These are phyloP conservation scores for Ranitomeya variabilis DNA, from an alignment of 2,113 vertebrate species.

Conservation along the genomic window DNA sequence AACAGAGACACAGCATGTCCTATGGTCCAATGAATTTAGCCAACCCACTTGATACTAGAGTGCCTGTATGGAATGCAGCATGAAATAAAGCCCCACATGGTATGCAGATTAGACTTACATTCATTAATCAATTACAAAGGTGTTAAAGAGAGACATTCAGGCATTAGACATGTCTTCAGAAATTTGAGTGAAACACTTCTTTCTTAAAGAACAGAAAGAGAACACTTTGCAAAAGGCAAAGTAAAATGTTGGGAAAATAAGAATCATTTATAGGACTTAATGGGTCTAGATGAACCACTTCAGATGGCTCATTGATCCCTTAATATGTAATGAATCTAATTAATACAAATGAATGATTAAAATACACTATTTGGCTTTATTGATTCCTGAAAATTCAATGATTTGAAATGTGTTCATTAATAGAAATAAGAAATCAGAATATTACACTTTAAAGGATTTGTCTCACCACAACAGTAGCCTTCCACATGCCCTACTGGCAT, in stretches of 20 bases:
- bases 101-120: conserved; percentile 47
- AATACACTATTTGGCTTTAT: background rate
- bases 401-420: background rate
- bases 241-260: background rate
- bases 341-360: background rate
- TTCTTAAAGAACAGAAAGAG: background rate
- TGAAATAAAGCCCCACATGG: conserved; percentile 30
- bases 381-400: background rate
- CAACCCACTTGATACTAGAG: conserved; percentile 53
- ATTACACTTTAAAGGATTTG: background rate
- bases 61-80: conserved; percentile 31
- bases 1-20: conserved; percentile 52
- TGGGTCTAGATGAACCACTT: background rate
- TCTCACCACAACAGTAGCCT: background rate
- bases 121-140: conserved; percentile 33
- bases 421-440: background rate
- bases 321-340: background rate
- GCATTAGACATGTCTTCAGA: conserved; percentile 18
- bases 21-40: conserved; percentile 50
- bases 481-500: background rate
- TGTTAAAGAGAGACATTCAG: conserved; percentile 47
- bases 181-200: background rate
- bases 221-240: background rate
- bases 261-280: background rate
- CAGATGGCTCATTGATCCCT: background rate